Evolutionary conservation across 2,113 vertebrate species (phyloP), one percentile per base, ranked within the genome.

Genomic region (Mungos mungo): DNA sequence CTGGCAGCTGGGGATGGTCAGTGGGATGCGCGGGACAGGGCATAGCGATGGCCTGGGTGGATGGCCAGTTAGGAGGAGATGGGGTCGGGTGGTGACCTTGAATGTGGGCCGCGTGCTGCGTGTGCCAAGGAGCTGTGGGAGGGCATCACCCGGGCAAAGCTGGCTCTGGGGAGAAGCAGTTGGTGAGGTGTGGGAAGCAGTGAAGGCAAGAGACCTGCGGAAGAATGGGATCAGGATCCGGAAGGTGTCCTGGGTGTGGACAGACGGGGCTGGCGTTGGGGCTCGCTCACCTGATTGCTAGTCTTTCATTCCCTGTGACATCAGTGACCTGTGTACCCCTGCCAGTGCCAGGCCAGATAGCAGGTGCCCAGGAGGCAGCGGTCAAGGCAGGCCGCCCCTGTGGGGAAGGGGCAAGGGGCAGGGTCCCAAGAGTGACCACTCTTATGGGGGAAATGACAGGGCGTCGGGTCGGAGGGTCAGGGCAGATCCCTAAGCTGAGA

Each of bases 81-180:
- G 63, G 16, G 83, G 35, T 33, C 16, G 21, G 74, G 23, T 2
- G 16, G 47, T 79, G 63, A 63, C 35, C 83, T 45, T 69, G 47
- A 80, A 29, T 3, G 4, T n/a, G 47, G 63, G 14, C 63, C 1
- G 1, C 7, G 41, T 0, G 29, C 5, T 4, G 1, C 25, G 33
- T 1, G 9, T 18, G 66, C 65, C 1, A 1, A 19, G 92, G 33
- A 23, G 31, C 33, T 69, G 16, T 35, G 38, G 47, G 15, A 8
- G 19, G 21, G 12, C 18, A 16, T 23, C 2, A 7, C 66, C 74
- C 3, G 84, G n/a, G 23, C 74, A 47, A 21, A 76, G 50, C 63
- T 8, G 74, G 74, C 84, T 57, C 76, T 4, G 0, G 5, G 38
- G 38, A 71, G 31, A 14, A 4, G 31, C 3, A 21, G 4, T 1